Evolutionary conservation across 2,888 invertebrate species (phyloP), one percentile per base, ranked within the genome.

Genomic region (Iphiclides podalirius): DNA sequence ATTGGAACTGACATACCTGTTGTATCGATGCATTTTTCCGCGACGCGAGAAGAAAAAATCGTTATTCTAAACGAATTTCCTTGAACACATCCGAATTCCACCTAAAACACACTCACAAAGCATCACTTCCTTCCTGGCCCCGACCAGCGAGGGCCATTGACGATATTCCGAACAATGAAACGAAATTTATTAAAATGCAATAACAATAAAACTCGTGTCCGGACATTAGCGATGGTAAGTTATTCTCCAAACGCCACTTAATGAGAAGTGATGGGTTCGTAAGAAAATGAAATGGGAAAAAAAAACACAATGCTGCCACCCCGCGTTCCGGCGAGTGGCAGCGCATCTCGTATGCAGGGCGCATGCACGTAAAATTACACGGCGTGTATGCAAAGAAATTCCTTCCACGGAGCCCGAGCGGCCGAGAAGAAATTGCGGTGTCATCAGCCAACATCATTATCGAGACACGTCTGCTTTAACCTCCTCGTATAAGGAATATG

Each of bases 201-300:
- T 88, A 88, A 86, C 85, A 86, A 88, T 87, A 87, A 86, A 87
- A 86, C 80, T 83, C 79, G 76, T 87, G 86, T 83, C 85, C 86
- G 84, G 83, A 86, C 86, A 86, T 87, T 87, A 85, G 71, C 56
- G 70, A 88, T 86, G 86, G 74, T 81, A 88, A 88, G 69, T 84
- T 88, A 88, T 88, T 88, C 88, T 86, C 72, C 77, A 81, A 86
- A 86, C 87, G 85, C 80, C 79, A 81, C 75, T 88, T 88, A 88
- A 88, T 88, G 87, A 88, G 88, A 88, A 88, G 77, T 87, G 87
- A 88, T 88, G 88, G 81, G 86, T 87, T 88, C 84, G 69, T 84
- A 81, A 81, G 87, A 87, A 87, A 86, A 84, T 83, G 79, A 79
- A 78, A 67, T 67, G 73, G 20, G 20, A 20, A 20, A 20, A 31